These are phyloP conservation scores for Xanthia icteritia DNA, from an alignment of 2,888 invertebrate genomes.

Conservation along the genomic window DNA sequence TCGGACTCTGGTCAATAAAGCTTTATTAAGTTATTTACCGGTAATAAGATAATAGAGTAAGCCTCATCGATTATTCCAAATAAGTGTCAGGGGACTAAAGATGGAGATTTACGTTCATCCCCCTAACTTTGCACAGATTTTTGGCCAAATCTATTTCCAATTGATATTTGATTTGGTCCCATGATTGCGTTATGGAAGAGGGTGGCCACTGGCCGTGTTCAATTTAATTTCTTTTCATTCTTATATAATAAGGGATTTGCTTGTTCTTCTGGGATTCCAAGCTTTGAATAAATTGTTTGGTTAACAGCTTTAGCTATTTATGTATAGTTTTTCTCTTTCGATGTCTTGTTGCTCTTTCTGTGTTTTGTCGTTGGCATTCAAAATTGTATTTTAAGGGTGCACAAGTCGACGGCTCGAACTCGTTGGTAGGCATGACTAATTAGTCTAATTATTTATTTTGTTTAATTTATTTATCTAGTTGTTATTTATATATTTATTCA, in stretches of 20 bases:
- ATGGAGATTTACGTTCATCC: conserved; percentile 65
- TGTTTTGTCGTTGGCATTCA: not conserved
- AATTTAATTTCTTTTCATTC: conserved; percentile 64
- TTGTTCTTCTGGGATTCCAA: conserved; percentile 49
- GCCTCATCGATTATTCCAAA: conserved; percentile 66
- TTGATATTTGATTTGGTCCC: conserved; percentile 70
- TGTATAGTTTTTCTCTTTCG: not conserved
- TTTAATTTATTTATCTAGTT: too few relatives aligned
- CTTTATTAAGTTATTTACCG: conserved; percentile 63
- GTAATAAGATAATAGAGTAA: conserved; percentile 64
- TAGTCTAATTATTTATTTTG: too few relatives aligned
- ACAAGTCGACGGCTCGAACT: too few relatives aligned
- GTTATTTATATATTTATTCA: too few relatives aligned
- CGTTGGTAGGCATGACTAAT: too few relatives aligned
- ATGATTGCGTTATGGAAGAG: conserved; percentile 66
- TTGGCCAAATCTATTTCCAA: conserved; percentile 71
- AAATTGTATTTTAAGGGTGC: not conserved
- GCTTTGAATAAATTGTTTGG: conserved; percentile 50
- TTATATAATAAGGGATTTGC: conserved; percentile 55
- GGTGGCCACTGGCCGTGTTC: conserved; percentile 61
- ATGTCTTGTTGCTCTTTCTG: too few relatives aligned
- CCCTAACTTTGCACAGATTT: conserved; percentile 68
- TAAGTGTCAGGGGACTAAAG: conserved; percentile 67
- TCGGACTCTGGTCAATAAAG: conserved; percentile 30
- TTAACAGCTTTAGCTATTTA: conserved; percentile 16